These are phyloP conservation scores for Macropodus opercularis DNA, from an alignment of 2,797 vertebrate genomes.

Conservation along the genomic window DNA sequence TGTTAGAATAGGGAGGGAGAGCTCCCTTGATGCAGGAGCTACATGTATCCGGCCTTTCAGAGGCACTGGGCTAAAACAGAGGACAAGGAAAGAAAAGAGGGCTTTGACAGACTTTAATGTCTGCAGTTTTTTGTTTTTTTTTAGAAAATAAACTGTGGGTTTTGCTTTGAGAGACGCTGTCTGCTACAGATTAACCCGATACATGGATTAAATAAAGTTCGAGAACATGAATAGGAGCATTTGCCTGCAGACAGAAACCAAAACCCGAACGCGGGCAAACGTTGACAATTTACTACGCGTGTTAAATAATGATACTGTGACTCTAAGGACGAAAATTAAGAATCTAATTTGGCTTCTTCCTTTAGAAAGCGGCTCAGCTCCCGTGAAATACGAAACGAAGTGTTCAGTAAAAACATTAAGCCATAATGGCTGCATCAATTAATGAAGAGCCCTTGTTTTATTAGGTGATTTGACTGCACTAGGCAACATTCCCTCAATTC, in stretches of 20 bases:
- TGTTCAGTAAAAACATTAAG: constrained; percentile 23
- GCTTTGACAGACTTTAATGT: constrained; percentile 5
- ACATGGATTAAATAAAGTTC: constrained; percentile 32
- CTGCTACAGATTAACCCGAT: constrained; percentile 12
- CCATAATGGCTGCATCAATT: constrained; percentile 14
- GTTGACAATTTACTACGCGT: constrained; percentile 8
- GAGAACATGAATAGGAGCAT: neutral
- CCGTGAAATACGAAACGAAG: constrained; percentile 17
- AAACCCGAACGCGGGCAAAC: constrained; percentile 15
- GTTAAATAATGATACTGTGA: constrained; percentile 23
- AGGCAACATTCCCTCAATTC: constrained; percentile 6
- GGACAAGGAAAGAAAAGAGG: neutral
- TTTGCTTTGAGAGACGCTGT: neutral
- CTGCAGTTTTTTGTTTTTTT: too few species aligned
- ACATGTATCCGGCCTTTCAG: constrained; percentile 13
- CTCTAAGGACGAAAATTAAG: constrained; percentile 29
- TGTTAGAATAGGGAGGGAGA: constrained; percentile 15
- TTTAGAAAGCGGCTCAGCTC: constrained; percentile 18
- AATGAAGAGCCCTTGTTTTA: constrained; percentile 8
- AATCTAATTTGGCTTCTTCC: constrained; percentile 32
- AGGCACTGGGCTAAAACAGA: constrained; percentile 7
- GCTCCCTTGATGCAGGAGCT: constrained; percentile 4
- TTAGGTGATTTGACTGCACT: constrained; percentile 15
- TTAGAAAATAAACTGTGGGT: neutral
- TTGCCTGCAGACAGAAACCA: constrained; percentile 12